Percentiles rank a stretch among this genome's conserved stretches.
Conservation (phyloP, 37 sponge, comb jelly and placozoan species). For the Trichoplax adhaerens region DNA sequence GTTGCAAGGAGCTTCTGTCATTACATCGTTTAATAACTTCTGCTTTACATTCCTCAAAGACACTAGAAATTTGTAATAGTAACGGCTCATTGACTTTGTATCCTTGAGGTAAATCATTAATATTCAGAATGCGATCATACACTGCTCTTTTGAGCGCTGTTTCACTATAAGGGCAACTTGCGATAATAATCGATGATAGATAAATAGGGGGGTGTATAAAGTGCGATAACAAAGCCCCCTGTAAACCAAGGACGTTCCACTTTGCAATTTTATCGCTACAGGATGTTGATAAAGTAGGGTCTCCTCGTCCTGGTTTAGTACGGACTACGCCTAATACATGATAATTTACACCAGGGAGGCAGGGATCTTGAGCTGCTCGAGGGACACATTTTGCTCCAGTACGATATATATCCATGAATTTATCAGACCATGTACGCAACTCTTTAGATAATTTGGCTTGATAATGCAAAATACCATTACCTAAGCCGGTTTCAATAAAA, state of each 20-base stretch:
- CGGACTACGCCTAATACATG: conserved; percentile 40
- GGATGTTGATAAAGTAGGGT: conserved; percentile 61
- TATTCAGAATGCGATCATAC: conserved; percentile 5
- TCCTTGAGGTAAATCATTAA: not conserved
- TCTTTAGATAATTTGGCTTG: too few relatives aligned
- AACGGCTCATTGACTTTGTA: not conserved
- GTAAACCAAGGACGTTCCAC: conserved; percentile 64
- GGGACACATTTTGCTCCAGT: conserved; percentile 66
- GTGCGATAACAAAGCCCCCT: conserved; percentile 59
- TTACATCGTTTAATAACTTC: not conserved
- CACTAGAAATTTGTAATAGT: conserved; percentile 13
- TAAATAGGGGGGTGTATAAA: conserved; percentile 36
- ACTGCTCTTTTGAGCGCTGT: conserved; percentile 27
- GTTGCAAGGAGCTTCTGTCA: conserved; percentile 11
- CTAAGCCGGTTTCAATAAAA: too few relatives aligned
- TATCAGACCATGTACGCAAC: not conserved
- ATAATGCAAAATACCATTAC: too few relatives aligned
- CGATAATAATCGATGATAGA: conserved; percentile 23
- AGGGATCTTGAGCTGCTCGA: conserved; percentile 37
- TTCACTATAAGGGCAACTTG: conserved; percentile 9
- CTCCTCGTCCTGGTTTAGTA: conserved; percentile 69
- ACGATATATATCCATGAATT: conserved; percentile 28
- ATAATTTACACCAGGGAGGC: conserved; percentile 26
- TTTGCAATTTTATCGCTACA: conserved; percentile 74
- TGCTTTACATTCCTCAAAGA: not conserved